Evolutionary conservation across 2,888 invertebrate species (phyloP).

Genomic region (Seira ritae): DNA sequence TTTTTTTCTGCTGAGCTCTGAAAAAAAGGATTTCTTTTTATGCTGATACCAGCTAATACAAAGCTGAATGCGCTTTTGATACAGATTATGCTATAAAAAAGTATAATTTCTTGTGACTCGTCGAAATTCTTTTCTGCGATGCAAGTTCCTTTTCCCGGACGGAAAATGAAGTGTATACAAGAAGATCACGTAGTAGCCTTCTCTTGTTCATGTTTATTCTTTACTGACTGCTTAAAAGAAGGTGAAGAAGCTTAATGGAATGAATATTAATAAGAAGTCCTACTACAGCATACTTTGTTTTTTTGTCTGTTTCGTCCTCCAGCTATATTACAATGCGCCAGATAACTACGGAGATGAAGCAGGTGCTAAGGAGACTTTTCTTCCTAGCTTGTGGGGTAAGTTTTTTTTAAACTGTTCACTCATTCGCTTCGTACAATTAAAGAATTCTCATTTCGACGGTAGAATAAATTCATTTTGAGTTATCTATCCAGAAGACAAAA

Average conservation of each 20-base stretch:
- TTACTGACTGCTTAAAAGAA: neutral
- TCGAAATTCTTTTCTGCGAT: neutral
- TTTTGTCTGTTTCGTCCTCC: conserved; percentile 32
- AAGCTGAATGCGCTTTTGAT: neutral
- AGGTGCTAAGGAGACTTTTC: conserved; percentile 70
- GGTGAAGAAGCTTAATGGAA: conserved; percentile 35
- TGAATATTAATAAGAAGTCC: conserved; percentile 48
- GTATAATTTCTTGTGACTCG: neutral
- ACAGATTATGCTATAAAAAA: neutral
- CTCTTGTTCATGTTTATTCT: conserved; percentile 7
- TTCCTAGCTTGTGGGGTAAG: conserved; percentile 72
- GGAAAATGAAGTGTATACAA: neutral
- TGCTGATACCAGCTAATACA: neutral
- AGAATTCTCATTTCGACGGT: too few species aligned
- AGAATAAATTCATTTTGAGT: neutral
- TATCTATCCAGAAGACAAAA: neutral
- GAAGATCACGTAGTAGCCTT: conserved; percentile 11
- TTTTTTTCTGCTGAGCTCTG: conserved; percentile 5
- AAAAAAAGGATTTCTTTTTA: neutral
- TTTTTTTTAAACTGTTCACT: neutral
- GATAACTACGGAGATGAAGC: conserved; percentile 65
- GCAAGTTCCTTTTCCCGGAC: conserved; percentile 3
- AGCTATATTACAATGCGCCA: conserved; percentile 69
- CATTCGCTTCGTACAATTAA: too few species aligned
- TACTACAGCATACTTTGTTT: conserved; percentile 2